Evolutionary conservation across 2,888 invertebrate genomes (phyloP), one percentile per base, ranked within the genome.

Genomic region (Leptinotarsa peninsularis): DNA sequence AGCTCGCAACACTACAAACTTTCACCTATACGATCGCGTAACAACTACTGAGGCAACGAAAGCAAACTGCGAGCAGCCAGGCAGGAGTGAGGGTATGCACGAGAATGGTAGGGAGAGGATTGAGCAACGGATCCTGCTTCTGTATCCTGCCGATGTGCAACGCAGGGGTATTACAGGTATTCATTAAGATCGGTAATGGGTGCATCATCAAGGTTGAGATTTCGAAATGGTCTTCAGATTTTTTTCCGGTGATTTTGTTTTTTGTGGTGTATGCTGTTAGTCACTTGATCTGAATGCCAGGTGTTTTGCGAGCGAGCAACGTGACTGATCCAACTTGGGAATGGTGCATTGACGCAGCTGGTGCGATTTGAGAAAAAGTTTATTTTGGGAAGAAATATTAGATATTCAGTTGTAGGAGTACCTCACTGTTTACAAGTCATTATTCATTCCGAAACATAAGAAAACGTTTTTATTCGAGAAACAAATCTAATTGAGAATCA

Each of bases 21-120:
- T 43, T 13, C 63, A 15, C 33, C 17, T 10, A 3, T 43, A 33
- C 15, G 66, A 66, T 74, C 76, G 76, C 76, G 76, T 67, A 76
- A 71, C 72, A 76, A 76, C 76, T 76, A 76, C 69, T 54, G 52
- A 23, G 27, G 14, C 49, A 14, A 52, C 52, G 0, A 1, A 15
- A 5, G 33, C 27, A n/a, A 63, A 17, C 56, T 69, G 76, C 73
- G 76, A 70, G 71, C 67, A 67, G 72, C 73, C 73, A 50, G 69
- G 73, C 73, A 66, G 71, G 76, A 72, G 72, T 73, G 70, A 66
- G 67, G 67, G 63, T 74, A 68, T 74, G 76, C 76, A 66, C 71
- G 74, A 74, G 69, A 74, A 60, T 76, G 72, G 74, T 74, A 73
- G 76, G 72, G 76, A 76, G 76, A 67, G 71, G 63, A 72, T 66